phyloP scores from a whole-genome alignment of 2,113 vertebrate genomes.

The Oenanthe melanoleuca region DNA sequence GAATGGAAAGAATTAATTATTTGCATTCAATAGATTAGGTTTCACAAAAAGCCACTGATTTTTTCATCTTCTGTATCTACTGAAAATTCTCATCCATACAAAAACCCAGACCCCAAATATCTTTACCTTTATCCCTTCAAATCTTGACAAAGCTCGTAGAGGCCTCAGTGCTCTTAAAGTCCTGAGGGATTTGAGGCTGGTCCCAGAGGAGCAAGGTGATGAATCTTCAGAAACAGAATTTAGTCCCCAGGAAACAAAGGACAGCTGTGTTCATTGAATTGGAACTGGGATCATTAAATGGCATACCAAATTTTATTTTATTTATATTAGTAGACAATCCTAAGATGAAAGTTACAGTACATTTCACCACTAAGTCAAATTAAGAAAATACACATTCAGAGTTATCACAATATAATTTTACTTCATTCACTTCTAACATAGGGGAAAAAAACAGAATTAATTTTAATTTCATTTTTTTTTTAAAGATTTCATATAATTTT shows the following conservation, averaged over 20 bases:
- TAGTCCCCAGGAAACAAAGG: constrained; percentile 29
- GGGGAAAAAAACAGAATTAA: background rate
- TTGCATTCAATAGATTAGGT: background rate
- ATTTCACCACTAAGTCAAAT: background rate
- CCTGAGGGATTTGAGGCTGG: constrained; percentile 85
- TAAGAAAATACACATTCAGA: background rate
- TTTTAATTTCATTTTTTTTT: background rate
- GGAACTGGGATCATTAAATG: background rate
- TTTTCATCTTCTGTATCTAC: background rate
- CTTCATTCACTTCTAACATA: background rate
- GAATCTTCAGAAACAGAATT: background rate
- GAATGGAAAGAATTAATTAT: background rate
- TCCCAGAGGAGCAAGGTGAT: background rate
- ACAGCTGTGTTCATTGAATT: constrained; percentile 48
- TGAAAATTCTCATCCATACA: background rate
- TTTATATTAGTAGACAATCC: background rate
- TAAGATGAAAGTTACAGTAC: background rate
- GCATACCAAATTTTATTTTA: background rate
- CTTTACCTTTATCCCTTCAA: constrained; percentile 82
- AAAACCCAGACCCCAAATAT: background rate
- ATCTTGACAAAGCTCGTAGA: constrained; percentile 87
- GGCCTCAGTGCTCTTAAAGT: constrained; percentile 91
- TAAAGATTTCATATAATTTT: background rate
- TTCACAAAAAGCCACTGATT: background rate
- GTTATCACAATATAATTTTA: background rate